These are phyloP conservation scores for Acanthopagrus latus DNA, from an alignment of 2,797 vertebrate species.

Conservation along the genomic window DNA sequence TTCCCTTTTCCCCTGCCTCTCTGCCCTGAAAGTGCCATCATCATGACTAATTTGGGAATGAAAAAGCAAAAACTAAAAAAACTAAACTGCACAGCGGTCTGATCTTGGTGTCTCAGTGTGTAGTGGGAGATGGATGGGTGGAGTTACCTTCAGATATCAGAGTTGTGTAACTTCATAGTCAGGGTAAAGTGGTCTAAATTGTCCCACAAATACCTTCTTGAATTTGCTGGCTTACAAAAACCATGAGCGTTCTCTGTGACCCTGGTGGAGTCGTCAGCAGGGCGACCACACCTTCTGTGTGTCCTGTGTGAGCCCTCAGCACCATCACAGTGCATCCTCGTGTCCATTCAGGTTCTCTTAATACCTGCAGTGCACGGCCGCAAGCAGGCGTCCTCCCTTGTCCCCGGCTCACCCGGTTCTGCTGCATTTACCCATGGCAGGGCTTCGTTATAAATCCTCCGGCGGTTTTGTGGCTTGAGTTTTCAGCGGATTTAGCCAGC, in stretches of 20 bases:
- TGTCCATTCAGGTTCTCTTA: constrained; percentile 42
- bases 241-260: not conserved
- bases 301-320: constrained; percentile 13
- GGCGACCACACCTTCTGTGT: not conserved
- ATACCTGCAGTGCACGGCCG: constrained; percentile 31
- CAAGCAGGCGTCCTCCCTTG: constrained; percentile 42
- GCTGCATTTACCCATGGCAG: constrained; percentile 41
- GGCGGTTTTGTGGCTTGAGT: constrained; percentile 57
- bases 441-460: constrained; percentile 54
- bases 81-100: not conserved
- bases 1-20: not conserved
- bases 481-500: constrained; percentile 41
- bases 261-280: not conserved
- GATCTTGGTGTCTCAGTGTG: not conserved
- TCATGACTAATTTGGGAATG: constrained; percentile 24
- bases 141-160: not conserved
- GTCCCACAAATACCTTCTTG: not conserved
- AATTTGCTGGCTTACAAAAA: constrained; percentile 2
- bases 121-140: constrained; percentile 2
- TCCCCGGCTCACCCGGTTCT: constrained; percentile 35
- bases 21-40: constrained; percentile 14
- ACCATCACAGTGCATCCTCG: constrained; percentile 10
- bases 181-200: not conserved
- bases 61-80: not conserved
- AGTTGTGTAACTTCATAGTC: constrained; percentile 9